phyloP scores from a whole-genome alignment of 2,888 invertebrate species.

The Ditula angustiorana region DNA sequence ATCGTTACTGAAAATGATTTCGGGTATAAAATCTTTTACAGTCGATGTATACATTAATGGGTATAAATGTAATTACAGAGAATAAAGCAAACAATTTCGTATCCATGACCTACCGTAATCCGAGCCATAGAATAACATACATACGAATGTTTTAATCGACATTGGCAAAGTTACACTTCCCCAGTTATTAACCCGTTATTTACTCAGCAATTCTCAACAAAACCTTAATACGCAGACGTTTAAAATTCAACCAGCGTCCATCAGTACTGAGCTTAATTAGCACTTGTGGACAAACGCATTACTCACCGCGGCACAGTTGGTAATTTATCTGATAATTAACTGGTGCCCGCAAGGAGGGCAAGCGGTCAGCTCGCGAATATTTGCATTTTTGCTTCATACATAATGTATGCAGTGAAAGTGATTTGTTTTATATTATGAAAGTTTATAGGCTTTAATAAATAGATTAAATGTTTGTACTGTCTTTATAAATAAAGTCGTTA shows the following conservation, averaged over 20 bases:
- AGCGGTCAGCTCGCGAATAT: slow-evolving; percentile 37
- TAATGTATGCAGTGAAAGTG: slow-evolving; percentile 38
- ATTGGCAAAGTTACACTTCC: too few relatives aligned
- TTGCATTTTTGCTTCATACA: slow-evolving; percentile 33
- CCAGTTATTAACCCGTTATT: neutral
- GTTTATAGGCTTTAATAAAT: slow-evolving; percentile 25
- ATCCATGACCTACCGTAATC: neutral
- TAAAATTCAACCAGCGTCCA: slow-evolving; percentile 29
- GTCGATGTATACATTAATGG: too few relatives aligned
- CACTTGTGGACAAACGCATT: slow-evolving; percentile 33
- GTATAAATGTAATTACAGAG: too few relatives aligned
- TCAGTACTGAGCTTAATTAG: slow-evolving; percentile 25
- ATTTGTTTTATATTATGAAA: slow-evolving; percentile 37
- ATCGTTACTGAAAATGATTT: too few relatives aligned
- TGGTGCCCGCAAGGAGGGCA: slow-evolving; percentile 25
- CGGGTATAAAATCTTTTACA: too few relatives aligned
- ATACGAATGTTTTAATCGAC: too few relatives aligned
- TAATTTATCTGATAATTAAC: slow-evolving; percentile 35
- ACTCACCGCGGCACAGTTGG: slow-evolving; percentile 23
- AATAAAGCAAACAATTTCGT: too few relatives aligned
- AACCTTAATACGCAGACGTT: slow-evolving; percentile 4
- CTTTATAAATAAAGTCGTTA: too few relatives aligned
- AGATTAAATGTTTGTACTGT: slow-evolving; percentile 2
- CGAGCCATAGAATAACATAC: too few relatives aligned
- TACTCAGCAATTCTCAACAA: neutral